Percentiles rank a stretch among this genome's conserved stretches.
Evolutionary conservation across 2,113 vertebrate genomes (phyloP).

Genomic region (Catagonus wagneri): DNA sequence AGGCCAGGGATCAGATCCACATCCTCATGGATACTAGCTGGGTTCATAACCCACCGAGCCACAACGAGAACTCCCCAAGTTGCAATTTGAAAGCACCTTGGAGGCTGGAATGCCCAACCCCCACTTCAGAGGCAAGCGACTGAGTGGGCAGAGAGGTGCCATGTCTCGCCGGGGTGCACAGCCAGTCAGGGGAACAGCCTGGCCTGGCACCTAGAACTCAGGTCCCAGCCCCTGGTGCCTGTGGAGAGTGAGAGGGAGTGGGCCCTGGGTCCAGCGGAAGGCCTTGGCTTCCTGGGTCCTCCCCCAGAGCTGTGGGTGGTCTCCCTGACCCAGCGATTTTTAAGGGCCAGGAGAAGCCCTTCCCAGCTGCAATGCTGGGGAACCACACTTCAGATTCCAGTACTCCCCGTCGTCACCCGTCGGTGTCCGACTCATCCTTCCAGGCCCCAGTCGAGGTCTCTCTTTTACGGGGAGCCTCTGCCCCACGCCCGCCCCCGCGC

Average conservation of each 20-base stretch:
- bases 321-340: neutral
- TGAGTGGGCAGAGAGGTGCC: neutral
- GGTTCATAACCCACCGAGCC: too few species aligned
- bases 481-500: fast-evolving
- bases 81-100: neutral
- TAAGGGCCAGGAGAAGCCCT: neutral
- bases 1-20: too few species aligned
- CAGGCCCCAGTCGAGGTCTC: neutral
- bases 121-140: neutral
- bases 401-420: neutral
- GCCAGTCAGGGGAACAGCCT: neutral
- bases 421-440: too few species aligned
- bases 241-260: neutral
- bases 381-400: neutral
- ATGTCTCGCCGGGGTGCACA: neutral
- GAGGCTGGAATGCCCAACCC: neutral
- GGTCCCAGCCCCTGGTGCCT: neutral
- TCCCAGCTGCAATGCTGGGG: neutral
- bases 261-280: neutral
- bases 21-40: too few species aligned
- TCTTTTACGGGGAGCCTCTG: neutral
- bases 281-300: neutral
- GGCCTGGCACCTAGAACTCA: neutral
- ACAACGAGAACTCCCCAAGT: too few species aligned
- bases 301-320: neutral